phyloP scores from a whole-genome alignment of 2,888 invertebrate genomes.

The Mactromeris polynyma region DNA sequence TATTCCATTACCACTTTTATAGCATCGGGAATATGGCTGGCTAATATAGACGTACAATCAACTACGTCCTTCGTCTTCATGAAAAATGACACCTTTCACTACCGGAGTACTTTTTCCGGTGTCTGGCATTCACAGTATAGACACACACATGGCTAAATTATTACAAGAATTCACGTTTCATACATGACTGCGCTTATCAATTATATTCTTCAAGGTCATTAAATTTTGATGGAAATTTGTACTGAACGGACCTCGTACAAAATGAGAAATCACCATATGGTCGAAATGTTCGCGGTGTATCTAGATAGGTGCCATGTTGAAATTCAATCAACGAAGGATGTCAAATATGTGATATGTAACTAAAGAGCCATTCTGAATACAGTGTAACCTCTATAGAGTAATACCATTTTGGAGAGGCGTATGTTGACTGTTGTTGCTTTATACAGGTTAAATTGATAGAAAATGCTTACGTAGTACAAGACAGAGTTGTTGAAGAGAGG shows the following conservation, averaged over 20 bases:
- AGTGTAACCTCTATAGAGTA: too few species aligned
- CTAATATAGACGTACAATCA: neutral
- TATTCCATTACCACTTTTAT: too few species aligned
- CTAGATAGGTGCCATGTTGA: neutral
- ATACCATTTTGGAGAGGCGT: too few species aligned
- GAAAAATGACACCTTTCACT: neutral
- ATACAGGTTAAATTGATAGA: too few species aligned
- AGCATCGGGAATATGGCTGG: too few species aligned
- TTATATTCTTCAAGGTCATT: constrained; percentile 4
- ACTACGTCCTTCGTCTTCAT: neutral
- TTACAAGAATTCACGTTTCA: constrained; percentile 1
- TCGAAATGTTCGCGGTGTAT: too few species aligned
- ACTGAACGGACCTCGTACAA: neutral
- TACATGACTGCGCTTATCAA: neutral
- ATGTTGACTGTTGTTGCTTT: too few species aligned
- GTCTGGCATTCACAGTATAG: neutral
- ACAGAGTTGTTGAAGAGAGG: too few species aligned
- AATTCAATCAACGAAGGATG: neutral
- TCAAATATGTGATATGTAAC: too few species aligned
- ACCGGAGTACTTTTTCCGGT: neutral
- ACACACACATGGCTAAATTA: constrained; percentile 1
- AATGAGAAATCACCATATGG: constrained; percentile 2
- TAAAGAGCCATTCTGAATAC: too few species aligned
- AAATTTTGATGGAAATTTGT: neutral
- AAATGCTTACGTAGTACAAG: too few species aligned